A percentile compares a stretch with the other conserved stretches of the same genome.
phyloP scores from a whole-genome alignment of 2,888 invertebrate species.

The Spicauda simplicius region DNA sequence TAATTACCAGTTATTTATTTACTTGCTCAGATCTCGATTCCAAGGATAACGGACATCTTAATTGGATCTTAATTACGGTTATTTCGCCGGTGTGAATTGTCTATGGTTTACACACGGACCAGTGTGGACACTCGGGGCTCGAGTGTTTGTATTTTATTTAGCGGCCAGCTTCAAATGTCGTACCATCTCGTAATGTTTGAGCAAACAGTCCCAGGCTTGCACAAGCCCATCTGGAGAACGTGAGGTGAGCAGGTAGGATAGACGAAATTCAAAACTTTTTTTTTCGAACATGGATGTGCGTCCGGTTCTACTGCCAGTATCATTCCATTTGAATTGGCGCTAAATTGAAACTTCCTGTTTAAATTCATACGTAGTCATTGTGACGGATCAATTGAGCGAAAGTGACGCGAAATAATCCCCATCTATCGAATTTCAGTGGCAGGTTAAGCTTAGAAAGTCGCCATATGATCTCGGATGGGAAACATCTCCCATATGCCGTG shows the following conservation, averaged over 20 bases:
- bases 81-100: conserved; percentile 72
- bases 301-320: conserved; percentile 67
- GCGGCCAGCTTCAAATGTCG: conserved; percentile 82
- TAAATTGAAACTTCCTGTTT: conserved; percentile 83
- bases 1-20: conserved; percentile 80
- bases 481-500: conserved; percentile 59
- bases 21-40: conserved; percentile 66
- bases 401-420: conserved; percentile 67
- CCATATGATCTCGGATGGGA: conserved; percentile 67
- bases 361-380: conserved; percentile 75
- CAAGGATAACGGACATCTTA: conserved; percentile 79
- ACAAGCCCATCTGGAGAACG: conserved; percentile 83
- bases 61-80: conserved; percentile 76
- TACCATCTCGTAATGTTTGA: conserved; percentile 83
- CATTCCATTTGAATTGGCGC: conserved; percentile 80
- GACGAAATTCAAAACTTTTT: conserved; percentile 67
- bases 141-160: conserved; percentile 81
- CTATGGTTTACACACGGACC: conserved; percentile 64
- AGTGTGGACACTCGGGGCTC: conserved; percentile 69
- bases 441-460: conserved; percentile 60
- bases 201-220: conserved; percentile 77
- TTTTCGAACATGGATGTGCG: conserved; percentile 60
- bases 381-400: conserved; percentile 80
- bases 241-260: conserved; percentile 70
- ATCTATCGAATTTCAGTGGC: conserved; percentile 73